These are phyloP conservation scores for Amphipyra berbera DNA, from an alignment of 2,888 invertebrate genomes.

Conservation along the genomic window DNA sequence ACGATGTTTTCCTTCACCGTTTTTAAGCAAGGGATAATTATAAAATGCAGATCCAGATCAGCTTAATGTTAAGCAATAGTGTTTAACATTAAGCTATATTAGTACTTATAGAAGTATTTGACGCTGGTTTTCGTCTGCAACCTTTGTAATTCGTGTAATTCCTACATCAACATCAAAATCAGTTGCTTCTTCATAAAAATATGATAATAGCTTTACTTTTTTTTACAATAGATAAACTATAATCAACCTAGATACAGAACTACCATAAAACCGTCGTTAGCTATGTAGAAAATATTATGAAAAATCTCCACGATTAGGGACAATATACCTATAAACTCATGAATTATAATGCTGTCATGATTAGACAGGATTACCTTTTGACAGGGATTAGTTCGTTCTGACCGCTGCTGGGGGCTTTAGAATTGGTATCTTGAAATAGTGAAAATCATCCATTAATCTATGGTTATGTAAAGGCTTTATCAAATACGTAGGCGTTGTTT, in stretches of 20 bases:
- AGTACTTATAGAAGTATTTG: too few species aligned
- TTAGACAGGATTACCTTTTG: neutral
- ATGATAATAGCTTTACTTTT: conserved; percentile 11
- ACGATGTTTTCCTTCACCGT: too few species aligned
- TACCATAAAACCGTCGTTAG: conserved; percentile 12
- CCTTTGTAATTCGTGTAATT: too few species aligned
- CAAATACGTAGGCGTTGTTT: neutral
- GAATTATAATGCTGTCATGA: conserved; percentile 3
- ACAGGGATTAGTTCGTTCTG: neutral
- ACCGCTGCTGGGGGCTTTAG: neutral
- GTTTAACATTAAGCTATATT: too few species aligned
- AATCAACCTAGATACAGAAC: conserved; percentile 14
- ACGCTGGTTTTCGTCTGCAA: too few species aligned
- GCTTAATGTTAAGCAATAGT: too few species aligned
- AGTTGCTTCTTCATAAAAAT: conserved; percentile 3
- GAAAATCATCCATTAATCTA: conserved; percentile 6
- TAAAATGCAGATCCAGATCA: too few species aligned
- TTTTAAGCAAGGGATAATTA: too few species aligned
- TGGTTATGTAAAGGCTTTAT: conserved; percentile 11
- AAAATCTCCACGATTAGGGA: conserved; percentile 1
- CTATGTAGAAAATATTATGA: neutral
- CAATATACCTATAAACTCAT: conserved; percentile 12
- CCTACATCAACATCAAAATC: conserved; percentile 22
- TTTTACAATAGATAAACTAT: conserved; percentile 6
- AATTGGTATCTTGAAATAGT: neutral